Conservation (phyloP, 2,797 vertebrate species). For the Podarcis siculus region DNA sequence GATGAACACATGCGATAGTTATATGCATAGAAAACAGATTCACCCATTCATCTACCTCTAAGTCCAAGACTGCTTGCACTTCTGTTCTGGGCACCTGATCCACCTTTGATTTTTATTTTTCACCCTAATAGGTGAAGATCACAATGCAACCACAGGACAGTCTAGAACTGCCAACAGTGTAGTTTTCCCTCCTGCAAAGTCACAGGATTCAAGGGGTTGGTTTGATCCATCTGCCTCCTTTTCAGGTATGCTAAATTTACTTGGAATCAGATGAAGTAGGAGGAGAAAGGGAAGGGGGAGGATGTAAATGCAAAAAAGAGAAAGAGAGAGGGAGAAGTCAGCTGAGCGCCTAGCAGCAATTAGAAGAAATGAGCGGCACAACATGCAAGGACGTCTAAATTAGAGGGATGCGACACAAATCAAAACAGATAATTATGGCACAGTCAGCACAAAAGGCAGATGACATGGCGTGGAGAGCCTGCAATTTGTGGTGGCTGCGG, state of each 20-base stretch:
- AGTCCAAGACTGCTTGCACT: background rate
- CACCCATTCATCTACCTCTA: background rate
- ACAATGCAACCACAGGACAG: background rate
- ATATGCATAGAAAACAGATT: no score
- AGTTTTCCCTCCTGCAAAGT: background rate
- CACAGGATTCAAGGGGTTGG: background rate
- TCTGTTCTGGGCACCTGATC: background rate
- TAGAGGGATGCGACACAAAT: conserved; percentile 12
- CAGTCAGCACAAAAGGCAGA: background rate
- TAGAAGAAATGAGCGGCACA: conserved; percentile 28
- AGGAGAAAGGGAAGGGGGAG: background rate
- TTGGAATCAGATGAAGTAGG: conserved; percentile 40
- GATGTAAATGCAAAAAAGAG: conserved; percentile 15
- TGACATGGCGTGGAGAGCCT: rapidly evolving
- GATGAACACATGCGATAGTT: background rate
- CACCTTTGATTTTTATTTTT: background rate
- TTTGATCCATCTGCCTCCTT: background rate
- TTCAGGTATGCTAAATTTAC: conserved; percentile 21
- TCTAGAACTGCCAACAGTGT: background rate
- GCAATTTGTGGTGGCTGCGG: background rate
- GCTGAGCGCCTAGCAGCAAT: conserved; percentile 33
- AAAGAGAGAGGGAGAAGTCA: conserved; percentile 45
- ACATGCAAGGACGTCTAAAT: conserved; percentile 30
- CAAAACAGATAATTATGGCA: conserved; percentile 33
- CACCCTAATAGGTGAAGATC: background rate